Evolutionary conservation across 2,113 vertebrate species (phyloP).

Genomic region (Mobula birostris): DNA sequence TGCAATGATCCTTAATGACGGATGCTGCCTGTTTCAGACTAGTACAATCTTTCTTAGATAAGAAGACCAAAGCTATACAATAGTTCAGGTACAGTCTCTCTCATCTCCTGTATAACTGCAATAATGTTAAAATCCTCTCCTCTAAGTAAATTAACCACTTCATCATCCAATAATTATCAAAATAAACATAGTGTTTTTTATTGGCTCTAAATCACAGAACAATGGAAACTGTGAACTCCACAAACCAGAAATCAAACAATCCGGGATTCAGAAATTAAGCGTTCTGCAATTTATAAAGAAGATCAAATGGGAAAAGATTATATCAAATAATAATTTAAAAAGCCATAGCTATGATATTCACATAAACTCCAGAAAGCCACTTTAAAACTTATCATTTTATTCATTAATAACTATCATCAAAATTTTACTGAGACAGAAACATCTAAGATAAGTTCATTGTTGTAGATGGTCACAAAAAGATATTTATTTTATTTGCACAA

Average conservation of each 20-base stretch:
- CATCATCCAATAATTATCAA: too few relatives aligned
- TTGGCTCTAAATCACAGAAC: neutral
- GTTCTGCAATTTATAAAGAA: neutral
- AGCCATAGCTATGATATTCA: neutral
- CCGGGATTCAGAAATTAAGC: neutral
- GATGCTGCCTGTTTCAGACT: too few relatives aligned
- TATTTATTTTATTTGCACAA: too few relatives aligned
- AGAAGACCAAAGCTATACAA: too few relatives aligned
- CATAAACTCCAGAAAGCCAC: neutral
- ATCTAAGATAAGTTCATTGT: neutral
- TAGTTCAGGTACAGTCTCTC: too few relatives aligned
- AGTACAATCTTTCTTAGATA: too few relatives aligned
- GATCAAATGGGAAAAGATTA: neutral
- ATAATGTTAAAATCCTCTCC: neutral
- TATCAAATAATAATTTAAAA: neutral
- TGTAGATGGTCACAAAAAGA: neutral
- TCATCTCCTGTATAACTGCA: too few relatives aligned
- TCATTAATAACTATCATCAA: neutral
- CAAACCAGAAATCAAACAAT: neutral
- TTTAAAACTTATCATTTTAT: neutral
- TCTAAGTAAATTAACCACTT: neutral
- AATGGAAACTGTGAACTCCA: neutral
- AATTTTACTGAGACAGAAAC: neutral
- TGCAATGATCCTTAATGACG: too few relatives aligned
- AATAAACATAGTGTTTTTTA: neutral